These are phyloP conservation scores for Trachymyrmex septentrionalis DNA, from an alignment of 1,140 invertebrate species.

Conservation along the genomic window DNA sequence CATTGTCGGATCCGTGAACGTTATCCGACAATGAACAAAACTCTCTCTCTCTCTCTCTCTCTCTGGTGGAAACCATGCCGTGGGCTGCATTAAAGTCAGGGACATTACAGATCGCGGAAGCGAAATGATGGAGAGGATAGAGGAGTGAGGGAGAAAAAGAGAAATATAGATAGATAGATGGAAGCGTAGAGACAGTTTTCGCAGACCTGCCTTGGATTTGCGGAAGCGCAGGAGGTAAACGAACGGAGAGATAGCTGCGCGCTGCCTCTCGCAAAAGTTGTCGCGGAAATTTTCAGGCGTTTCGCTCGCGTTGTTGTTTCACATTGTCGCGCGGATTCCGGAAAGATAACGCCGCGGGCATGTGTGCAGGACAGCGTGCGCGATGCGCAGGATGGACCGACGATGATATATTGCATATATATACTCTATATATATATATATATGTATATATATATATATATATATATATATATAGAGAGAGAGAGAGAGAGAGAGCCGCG, in stretches of 20 bases:
- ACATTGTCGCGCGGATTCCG: constrained; percentile 28
- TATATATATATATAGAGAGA: too few relatives aligned
- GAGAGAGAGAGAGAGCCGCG: too few relatives aligned
- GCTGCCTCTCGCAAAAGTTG: constrained; percentile 61
- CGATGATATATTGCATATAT: background rate
- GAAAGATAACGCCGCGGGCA: constrained; percentile 62
- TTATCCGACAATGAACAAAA: constrained; percentile 64
- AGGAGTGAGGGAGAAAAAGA: background rate
- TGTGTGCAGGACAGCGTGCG: background rate
- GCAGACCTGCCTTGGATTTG: constrained; percentile 52
- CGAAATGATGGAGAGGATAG: constrained; percentile 45
- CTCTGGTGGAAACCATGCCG: constrained; percentile 23
- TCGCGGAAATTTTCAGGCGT: constrained; percentile 68
- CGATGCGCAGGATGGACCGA: too few relatives aligned
- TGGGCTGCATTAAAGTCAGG: constrained; percentile 60
- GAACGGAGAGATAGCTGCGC: constrained; percentile 70
- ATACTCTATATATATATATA: background rate
- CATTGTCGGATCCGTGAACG: constrained; percentile 55
- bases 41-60: too few relatives aligned
- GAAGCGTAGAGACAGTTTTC: constrained; percentile 62
- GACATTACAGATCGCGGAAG: constrained; percentile 72
- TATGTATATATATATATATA: background rate
- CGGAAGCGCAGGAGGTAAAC: constrained; percentile 73
- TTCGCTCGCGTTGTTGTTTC: constrained; percentile 33
- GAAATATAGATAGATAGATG: background rate